These are phyloP conservation scores for Drosophila varians DNA, from an alignment of 1,140 invertebrate species.

Conservation along the genomic window DNA sequence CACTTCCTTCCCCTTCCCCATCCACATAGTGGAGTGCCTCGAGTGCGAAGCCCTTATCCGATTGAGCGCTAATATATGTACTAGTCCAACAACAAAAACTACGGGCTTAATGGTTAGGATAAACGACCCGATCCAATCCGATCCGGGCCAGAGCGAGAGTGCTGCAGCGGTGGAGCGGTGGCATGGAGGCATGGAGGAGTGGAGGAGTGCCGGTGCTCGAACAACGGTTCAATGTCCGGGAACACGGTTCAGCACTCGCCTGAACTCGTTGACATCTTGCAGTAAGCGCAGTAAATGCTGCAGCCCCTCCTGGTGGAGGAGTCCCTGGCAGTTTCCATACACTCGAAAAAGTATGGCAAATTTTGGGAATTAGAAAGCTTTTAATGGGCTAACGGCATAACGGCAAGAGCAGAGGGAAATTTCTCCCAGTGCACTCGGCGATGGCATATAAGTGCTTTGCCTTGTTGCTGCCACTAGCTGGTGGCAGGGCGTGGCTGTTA, in stretches of 20 bases:
- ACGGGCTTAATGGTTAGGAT: conserved; percentile 22
- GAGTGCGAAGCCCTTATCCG: conserved; percentile 5
- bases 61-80: conserved; percentile 7
- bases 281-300: conserved; percentile 12
- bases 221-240: conserved; percentile 40
- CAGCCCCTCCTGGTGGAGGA: conserved; percentile 14
- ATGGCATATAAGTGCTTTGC: conserved; percentile 37
- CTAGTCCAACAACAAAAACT: neutral
- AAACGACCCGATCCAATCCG: conserved; percentile 7
- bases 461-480: conserved; percentile 37
- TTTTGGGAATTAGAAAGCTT: neutral
- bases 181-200: too few species aligned
- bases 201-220: conserved; percentile 9
- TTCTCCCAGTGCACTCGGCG: neutral
- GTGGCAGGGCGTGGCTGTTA: conserved; percentile 12
- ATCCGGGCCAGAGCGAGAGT: too few species aligned
- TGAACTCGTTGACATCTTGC: conserved; percentile 44
- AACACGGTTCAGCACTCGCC: conserved; percentile 43
- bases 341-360: neutral
- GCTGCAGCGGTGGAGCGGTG: neutral
- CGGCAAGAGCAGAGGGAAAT: neutral
- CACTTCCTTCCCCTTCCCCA: neutral
- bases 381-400: neutral
- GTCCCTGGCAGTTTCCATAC: conserved; percentile 11
- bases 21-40: neutral